phyloP scores from a whole-genome alignment of 1,140 invertebrate species.

The Caerostris darwini region DNA sequence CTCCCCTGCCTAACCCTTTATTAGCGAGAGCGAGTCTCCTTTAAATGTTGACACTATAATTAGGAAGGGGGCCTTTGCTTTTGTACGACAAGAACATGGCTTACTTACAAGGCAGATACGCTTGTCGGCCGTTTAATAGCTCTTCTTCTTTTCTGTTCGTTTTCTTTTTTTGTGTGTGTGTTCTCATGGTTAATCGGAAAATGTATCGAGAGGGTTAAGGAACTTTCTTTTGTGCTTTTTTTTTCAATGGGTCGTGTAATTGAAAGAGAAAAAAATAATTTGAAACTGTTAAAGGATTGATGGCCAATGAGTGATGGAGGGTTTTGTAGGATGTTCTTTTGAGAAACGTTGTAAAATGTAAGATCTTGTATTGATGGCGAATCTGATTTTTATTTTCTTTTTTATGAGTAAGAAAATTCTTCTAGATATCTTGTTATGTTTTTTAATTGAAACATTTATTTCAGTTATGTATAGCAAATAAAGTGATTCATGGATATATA shows the following conservation, averaged over 20 bases:
- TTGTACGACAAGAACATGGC: slow-evolving; percentile 42
- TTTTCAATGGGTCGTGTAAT: neutral
- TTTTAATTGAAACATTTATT: no score
- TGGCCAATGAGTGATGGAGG: neutral
- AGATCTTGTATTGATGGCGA: no score
- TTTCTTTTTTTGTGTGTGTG: neutral
- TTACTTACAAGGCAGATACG: slow-evolving; percentile 48
- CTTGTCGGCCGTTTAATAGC: slow-evolving; percentile 47
- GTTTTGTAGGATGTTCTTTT: neutral
- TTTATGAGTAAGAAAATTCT: no score
- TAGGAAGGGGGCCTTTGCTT: slow-evolving; percentile 25
- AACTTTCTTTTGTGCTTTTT: neutral
- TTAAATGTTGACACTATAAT: slow-evolving; percentile 76
- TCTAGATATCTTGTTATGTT: no score
- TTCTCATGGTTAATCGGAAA: neutral
- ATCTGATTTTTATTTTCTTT: no score
- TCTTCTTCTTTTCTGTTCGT: neutral
- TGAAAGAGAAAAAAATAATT: neutral
- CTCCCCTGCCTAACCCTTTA: slow-evolving; percentile 53
- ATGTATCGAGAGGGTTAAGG: neutral
- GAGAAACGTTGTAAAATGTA: no score
- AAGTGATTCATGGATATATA: no score
- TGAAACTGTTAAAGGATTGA: neutral
- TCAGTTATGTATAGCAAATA: no score
- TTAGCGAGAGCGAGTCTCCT: slow-evolving; percentile 33